A percentile compares a stretch with the other conserved stretches of the same genome.
phyloP scores from a whole-genome alignment of 1,140 invertebrate species.

The Leptestheria dahalacensis region DNA sequence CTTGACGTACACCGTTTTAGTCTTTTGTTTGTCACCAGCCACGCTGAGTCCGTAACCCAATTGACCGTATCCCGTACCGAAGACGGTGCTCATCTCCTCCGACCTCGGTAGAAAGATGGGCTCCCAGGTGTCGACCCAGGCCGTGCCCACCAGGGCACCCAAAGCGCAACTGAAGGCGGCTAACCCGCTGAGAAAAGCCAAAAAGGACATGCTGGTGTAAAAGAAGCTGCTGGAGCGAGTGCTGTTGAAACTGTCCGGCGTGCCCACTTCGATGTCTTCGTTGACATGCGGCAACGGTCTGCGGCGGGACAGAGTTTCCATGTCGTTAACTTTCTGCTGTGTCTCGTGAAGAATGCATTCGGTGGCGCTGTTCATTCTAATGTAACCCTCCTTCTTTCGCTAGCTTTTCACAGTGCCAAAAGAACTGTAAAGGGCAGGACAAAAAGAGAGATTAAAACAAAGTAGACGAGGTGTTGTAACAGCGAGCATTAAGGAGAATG shows the following conservation, averaged over 20 bases:
- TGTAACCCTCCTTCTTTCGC: too few species aligned
- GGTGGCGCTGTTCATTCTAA: neutral
- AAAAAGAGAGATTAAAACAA: too few species aligned
- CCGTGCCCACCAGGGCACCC: slow-evolving; percentile 11
- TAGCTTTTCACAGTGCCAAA: too few species aligned
- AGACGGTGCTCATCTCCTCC: slow-evolving; percentile 2
- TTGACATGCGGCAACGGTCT: neutral
- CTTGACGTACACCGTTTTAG: neutral
- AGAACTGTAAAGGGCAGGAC: too few species aligned
- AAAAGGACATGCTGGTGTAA: slow-evolving; percentile 1
- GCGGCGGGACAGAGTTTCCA: neutral
- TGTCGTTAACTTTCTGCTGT: too few species aligned
- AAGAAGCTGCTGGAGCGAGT: neutral
- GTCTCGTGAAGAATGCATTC: too few species aligned
- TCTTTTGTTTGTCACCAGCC: neutral
- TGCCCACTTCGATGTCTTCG: neutral
- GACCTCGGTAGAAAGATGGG: slow-evolving; percentile 8
- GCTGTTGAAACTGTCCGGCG: neutral
- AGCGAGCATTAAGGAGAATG: too few species aligned
- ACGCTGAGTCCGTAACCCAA: neutral
- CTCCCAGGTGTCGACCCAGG: slow-evolving; percentile 16
- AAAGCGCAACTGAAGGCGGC: slow-evolving; percentile 8
- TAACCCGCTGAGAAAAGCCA: slow-evolving; percentile 5
- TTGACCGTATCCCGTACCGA: slow-evolving; percentile 11
- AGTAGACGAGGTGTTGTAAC: too few species aligned